Evolutionary conservation across 2,888 invertebrate species (phyloP).

Genomic region (Mactromeris polynyma): DNA sequence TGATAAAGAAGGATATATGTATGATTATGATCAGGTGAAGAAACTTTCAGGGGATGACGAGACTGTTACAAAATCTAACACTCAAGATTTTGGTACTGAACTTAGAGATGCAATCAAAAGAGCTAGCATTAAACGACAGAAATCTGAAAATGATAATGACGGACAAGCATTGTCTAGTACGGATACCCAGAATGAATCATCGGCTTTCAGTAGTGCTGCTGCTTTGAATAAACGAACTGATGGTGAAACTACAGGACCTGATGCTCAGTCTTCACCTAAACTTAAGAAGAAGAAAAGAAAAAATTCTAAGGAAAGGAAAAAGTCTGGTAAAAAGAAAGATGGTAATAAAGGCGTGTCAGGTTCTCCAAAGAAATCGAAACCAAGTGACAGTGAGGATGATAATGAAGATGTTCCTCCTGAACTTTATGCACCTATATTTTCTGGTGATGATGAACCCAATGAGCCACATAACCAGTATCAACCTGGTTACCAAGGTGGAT

Average conservation of each 20-base stretch:
- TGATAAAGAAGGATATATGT: slow-evolving; percentile 74
- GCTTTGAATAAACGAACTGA: slow-evolving; percentile 66
- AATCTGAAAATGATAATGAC: slow-evolving; percentile 54
- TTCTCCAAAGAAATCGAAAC: slow-evolving; percentile 55
- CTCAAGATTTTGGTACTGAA: slow-evolving; percentile 66
- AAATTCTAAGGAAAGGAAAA: slow-evolving; percentile 64
- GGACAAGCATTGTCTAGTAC: slow-evolving; percentile 20
- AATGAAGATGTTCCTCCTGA: slow-evolving; percentile 77
- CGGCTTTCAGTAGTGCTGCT: slow-evolving; percentile 53
- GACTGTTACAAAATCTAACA: slow-evolving; percentile 41
- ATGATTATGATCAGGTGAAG: slow-evolving; percentile 73
- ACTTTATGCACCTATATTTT: slow-evolving; percentile 81
- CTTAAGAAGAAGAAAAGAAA: slow-evolving; percentile 75
- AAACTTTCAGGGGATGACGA: slow-evolving; percentile 59
- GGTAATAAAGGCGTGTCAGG: slow-evolving; percentile 30
- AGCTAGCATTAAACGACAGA: slow-evolving; percentile 66
- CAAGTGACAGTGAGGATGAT: slow-evolving; percentile 36
- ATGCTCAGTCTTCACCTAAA: slow-evolving; percentile 70
- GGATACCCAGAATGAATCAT: slow-evolving; percentile 45
- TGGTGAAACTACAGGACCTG: slow-evolving; percentile 67
- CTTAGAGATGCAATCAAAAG: slow-evolving; percentile 67
- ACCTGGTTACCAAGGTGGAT: slow-evolving; percentile 62
- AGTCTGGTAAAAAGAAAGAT: slow-evolving; percentile 34
- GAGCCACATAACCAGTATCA: slow-evolving; percentile 65
- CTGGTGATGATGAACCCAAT: slow-evolving; percentile 70